Evolutionary conservation across 2,888 invertebrate genomes (phyloP).

Genomic region (Brachylomia viminalis): DNA sequence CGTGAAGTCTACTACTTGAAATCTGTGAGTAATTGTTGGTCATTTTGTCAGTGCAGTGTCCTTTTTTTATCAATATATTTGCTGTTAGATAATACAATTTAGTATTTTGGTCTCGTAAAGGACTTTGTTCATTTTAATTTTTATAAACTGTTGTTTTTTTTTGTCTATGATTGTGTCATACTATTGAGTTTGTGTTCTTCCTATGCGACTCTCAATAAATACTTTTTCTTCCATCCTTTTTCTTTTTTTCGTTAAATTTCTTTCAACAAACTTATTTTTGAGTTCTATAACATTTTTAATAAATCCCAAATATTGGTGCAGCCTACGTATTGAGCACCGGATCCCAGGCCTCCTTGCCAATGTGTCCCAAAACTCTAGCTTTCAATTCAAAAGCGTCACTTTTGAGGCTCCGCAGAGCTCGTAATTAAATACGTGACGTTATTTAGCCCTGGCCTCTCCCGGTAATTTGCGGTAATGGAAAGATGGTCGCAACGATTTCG

Average conservation of each 20-base stretch:
- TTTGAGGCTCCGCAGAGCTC: slow-evolving; percentile 80
- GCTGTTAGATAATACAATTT: neutral
- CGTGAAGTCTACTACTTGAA: neutral
- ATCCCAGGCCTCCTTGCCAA: slow-evolving; percentile 45
- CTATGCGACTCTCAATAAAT: too few species aligned
- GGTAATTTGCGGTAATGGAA: slow-evolving; percentile 83
- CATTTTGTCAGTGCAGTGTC: neutral
- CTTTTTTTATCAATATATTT: neutral
- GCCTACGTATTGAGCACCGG: neutral
- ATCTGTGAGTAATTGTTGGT: neutral
- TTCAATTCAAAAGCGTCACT: slow-evolving; percentile 84
- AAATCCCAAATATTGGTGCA: neutral
- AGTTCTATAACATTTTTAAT: neutral
- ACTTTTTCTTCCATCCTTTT: too few species aligned
- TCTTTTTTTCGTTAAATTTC: neutral
- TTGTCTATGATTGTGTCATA: too few species aligned
- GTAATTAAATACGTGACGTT: slow-evolving; percentile 89
- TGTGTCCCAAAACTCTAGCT: slow-evolving; percentile 78
- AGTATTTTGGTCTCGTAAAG: too few species aligned
- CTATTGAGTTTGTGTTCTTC: too few species aligned
- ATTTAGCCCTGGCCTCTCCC: slow-evolving; percentile 80
- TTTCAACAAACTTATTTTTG: neutral
- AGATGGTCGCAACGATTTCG: slow-evolving; percentile 79
- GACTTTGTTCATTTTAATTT: too few species aligned
- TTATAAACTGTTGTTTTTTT: too few species aligned